Evolutionary conservation across 2,888 invertebrate species (phyloP).

Genomic region (Aspidapion aeneum): DNA sequence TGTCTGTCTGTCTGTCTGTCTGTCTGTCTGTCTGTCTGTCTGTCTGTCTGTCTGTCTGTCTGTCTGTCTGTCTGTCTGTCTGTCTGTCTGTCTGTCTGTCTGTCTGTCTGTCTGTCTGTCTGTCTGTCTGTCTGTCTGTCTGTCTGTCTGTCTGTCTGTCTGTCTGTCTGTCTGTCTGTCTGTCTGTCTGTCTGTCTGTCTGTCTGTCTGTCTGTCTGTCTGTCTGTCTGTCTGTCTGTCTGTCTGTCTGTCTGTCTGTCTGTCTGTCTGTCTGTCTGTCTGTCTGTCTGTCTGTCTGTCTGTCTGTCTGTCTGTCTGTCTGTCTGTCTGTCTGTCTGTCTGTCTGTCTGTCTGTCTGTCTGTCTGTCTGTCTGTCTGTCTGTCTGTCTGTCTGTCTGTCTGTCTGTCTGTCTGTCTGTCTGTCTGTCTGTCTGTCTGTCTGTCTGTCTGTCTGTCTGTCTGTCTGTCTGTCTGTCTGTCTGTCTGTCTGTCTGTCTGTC

Average conservation of each 20-base stretch:
- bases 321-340: background rate
- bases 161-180: background rate
- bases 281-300: background rate
- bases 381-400: background rate
- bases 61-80: background rate
- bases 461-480: background rate
- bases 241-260: background rate
- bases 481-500: background rate
- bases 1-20: background rate
- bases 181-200: background rate
- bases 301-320: background rate
- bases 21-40: background rate
- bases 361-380: background rate
- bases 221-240: background rate
- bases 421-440: background rate
- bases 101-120: background rate
- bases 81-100: background rate
- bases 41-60: background rate
- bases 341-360: background rate
- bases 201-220: background rate
- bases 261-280: background rate
- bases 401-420: background rate
- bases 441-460: background rate
- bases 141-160: background rate
- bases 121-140: background rate